These are phyloP conservation scores for Cebuella pygmaea DNA, from an alignment of 2,797 vertebrate species.

Conservation along the genomic window DNA sequence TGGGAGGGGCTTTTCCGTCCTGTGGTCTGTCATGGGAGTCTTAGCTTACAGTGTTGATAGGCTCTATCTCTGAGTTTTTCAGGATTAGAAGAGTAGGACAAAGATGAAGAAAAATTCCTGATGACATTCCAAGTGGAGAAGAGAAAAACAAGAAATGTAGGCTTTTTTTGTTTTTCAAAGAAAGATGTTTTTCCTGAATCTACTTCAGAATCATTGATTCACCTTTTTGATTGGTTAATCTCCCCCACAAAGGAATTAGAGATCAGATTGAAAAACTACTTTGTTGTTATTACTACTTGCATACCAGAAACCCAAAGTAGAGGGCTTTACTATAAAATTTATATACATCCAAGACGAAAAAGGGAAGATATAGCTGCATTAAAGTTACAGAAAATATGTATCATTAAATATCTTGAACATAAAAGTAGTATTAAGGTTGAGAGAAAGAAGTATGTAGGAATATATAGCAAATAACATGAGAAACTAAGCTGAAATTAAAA, in stretches of 20 bases:
- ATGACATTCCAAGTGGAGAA: background rate
- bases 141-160: slow-evolving; percentile 4
- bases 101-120: background rate
- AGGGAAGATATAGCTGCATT: background rate
- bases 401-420: slow-evolving; percentile 24
- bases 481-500: background rate
- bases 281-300: background rate
- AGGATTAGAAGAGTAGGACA: background rate
- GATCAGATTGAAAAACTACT: background rate
- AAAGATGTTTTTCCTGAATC: background rate
- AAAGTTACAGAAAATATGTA: background rate
- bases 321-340: slow-evolving; percentile 21
- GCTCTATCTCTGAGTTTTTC: background rate
- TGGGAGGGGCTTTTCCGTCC: background rate
- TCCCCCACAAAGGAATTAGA: background rate
- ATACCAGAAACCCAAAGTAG: background rate
- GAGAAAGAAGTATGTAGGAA: background rate
- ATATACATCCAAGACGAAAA: background rate
- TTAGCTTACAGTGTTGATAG: background rate
- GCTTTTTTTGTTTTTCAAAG: background rate
- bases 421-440: background rate
- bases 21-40: background rate
- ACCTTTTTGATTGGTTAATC: background rate
- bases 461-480: background rate
- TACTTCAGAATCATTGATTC: background rate